Evolutionary conservation across 2,797 vertebrate species (phyloP).

Genomic region (Danio jaintianensis): DNA sequence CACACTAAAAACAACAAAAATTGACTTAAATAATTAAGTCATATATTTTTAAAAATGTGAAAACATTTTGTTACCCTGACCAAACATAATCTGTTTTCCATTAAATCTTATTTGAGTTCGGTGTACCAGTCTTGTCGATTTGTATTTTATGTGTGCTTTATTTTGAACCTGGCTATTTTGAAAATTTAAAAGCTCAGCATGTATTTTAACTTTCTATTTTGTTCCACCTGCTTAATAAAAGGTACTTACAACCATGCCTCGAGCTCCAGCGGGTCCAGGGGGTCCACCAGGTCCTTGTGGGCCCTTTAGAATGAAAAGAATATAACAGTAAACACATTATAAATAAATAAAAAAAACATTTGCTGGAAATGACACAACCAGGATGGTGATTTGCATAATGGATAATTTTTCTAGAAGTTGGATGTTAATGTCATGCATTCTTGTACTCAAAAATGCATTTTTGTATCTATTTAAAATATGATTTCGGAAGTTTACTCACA

Average conservation of each 20-base stretch:
- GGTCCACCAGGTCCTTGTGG: slow-evolving; percentile 94
- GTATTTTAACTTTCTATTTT: background rate
- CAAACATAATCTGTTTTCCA: too few species aligned
- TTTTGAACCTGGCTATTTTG: slow-evolving; percentile 5
- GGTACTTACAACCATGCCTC: slow-evolving; percentile 91
- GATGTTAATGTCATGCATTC: background rate
- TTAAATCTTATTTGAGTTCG: background rate
- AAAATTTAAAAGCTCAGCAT: background rate
- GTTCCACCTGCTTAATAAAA: background rate
- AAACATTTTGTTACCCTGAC: too few species aligned
- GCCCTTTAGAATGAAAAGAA: slow-evolving; percentile 78
- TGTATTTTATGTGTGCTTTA: too few species aligned
- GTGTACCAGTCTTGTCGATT: background rate
- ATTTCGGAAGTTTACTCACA: slow-evolving; percentile 77
- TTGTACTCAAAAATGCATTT: background rate
- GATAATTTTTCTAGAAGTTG: background rate
- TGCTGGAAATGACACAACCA: background rate
- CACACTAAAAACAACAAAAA: background rate
- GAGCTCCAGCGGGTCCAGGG: slow-evolving; percentile 87
- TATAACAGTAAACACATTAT: background rate
- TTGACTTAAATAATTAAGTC: background rate
- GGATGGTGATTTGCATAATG: background rate
- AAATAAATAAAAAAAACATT: too few species aligned
- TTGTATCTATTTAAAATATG: background rate
- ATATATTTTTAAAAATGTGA: background rate